These are phyloP conservation scores for Hyles euphorbiae DNA, from an alignment of 1,140 invertebrate species.

Conservation along the genomic window DNA sequence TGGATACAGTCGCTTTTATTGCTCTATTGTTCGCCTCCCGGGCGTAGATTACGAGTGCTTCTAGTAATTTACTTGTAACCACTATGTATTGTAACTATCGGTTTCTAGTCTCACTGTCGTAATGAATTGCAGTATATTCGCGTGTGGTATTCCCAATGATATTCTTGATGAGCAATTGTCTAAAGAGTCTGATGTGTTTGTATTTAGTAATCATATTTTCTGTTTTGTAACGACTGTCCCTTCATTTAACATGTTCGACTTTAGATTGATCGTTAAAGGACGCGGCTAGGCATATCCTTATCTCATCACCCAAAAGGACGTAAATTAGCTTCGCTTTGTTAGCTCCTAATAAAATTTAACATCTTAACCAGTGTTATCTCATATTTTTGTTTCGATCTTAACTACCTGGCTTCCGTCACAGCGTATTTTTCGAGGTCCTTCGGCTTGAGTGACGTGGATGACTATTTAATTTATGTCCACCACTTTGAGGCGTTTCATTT, in stretches of 20 bases:
- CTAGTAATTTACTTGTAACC: constrained; percentile 53
- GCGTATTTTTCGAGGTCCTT: constrained; percentile 53
- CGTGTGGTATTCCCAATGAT: constrained; percentile 26
- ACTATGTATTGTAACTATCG: constrained; percentile 38
- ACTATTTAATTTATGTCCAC: constrained; percentile 70
- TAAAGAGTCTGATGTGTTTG: constrained; percentile 21
- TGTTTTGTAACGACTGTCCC: constrained; percentile 7
- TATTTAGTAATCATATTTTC: not conserved
- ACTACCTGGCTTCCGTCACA: constrained; percentile 70
- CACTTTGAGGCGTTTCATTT: constrained; percentile 51
- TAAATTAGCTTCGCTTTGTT: constrained; percentile 66
- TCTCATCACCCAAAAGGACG: constrained; percentile 37
- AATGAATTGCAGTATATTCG: constrained; percentile 45
- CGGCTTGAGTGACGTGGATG: constrained; percentile 59
- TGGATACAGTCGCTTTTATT: constrained; percentile 53
- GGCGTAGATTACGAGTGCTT: constrained; percentile 45
- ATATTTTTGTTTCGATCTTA: constrained; percentile 69
- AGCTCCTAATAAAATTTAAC: constrained; percentile 67
- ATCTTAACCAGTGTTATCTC: constrained; percentile 67
- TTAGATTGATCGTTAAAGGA: no score
- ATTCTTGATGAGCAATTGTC: constrained; percentile 38
- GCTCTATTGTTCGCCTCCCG: constrained; percentile 61
- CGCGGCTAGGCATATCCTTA: constrained; percentile 15
- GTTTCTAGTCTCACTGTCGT: constrained; percentile 33
- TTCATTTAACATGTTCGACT: no score